Evolutionary conservation across 1,140 invertebrate genomes (phyloP).

Genomic region (Eumaeus atala): DNA sequence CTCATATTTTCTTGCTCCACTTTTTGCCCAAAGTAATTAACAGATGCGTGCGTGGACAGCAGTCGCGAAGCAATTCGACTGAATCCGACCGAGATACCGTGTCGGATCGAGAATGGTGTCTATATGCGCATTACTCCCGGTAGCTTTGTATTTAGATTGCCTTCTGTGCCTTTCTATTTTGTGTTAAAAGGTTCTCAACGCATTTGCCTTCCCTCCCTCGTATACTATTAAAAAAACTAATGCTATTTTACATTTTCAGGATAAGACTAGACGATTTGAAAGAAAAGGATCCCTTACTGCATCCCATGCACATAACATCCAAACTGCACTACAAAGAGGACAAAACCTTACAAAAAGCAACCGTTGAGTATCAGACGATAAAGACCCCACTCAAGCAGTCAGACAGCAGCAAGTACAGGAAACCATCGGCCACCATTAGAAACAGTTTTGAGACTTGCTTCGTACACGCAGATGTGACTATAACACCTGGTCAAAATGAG

Average conservation of each 20-base stretch:
- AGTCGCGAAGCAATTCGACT: too few relatives aligned
- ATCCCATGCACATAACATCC: constrained; percentile 79
- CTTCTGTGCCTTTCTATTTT: too few relatives aligned
- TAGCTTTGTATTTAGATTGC: too few relatives aligned
- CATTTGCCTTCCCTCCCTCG: too few relatives aligned
- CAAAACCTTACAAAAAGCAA: constrained; percentile 80
- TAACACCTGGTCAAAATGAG: constrained; percentile 83
- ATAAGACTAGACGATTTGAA: constrained; percentile 77
- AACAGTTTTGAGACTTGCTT: constrained; percentile 80
- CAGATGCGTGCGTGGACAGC: too few relatives aligned
- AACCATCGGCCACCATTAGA: constrained; percentile 68
- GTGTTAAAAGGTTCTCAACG: too few relatives aligned
- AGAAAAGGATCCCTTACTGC: constrained; percentile 74
- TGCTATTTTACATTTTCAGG: constrained; percentile 41
- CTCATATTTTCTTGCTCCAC: too few relatives aligned
- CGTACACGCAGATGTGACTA: constrained; percentile 63
- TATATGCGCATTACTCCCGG: too few relatives aligned
- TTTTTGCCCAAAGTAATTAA: too few relatives aligned
- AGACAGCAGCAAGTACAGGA: constrained; percentile 76
- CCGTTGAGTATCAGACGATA: constrained; percentile 77
- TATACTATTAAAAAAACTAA: not conserved
- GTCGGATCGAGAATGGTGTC: too few relatives aligned
- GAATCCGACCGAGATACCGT: too few relatives aligned
- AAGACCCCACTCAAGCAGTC: constrained; percentile 75
- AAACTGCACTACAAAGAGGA: constrained; percentile 87